Base-by-base conservation (phyloP, 2,113 vertebrate genomes). In the Phasianus colchicus region DNA sequence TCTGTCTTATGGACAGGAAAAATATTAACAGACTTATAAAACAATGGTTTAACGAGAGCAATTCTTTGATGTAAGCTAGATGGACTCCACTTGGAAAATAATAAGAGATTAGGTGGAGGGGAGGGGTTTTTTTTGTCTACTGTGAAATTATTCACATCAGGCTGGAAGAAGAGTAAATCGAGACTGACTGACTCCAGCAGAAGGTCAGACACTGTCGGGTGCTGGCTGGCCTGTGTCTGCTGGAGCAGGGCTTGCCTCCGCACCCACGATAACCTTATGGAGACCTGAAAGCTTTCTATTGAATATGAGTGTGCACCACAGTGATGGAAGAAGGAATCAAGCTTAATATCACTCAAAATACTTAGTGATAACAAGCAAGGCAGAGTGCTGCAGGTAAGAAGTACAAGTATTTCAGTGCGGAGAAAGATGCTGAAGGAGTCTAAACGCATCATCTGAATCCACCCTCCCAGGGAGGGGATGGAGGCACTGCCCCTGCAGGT, bases 51-150 rank as follows among this genome's bases (percentile, higher is more conserved):
- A 90, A 94, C 0, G 24, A 95, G 83, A 66, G 14, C 27, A 27
- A 6, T 61, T 34, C 96, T 96, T 96, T 97, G 96, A 96, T 96
- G 94, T 96, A 29, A 88, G 86, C 43, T 94, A 88, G 74, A 96
- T 95, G 86, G 70, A 92, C 88, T 96, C 83, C 83, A 78, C 86
- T 93, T 83, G 63, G 86, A 95, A 90, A 86, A 88, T 83, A 89
- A 40, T 69, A 70, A 60, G 76, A 88, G 95, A 93, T 92, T 85
- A 88, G 66, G 29, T 78, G 66, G 77, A 88, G 82, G 61, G 85
- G 58, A 91, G 64, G 30, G 38, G 18, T 2, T 38, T 64, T 89
- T 89, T 83, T 82, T 93, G 85, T 94, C 89, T 92, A 3, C 89
- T 89, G 88, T 93, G 85, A 96, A 93, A 84, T 84, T 89, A 86